phyloP scores from a whole-genome alignment of 2,113 vertebrate genomes.

The Sakesphorus luctuosus region DNA sequence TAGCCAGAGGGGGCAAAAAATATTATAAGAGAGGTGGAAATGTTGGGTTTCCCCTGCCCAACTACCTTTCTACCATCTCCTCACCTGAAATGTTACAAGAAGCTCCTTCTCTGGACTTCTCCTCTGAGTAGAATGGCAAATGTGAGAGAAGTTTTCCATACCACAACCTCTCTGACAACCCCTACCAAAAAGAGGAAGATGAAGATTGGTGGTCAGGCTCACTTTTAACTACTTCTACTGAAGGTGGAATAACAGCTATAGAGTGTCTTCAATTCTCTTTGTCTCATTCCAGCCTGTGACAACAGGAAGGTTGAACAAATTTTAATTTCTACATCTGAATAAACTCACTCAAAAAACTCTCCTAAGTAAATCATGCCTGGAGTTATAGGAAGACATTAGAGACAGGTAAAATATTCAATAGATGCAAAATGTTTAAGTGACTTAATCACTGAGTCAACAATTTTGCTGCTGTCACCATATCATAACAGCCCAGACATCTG shows the following conservation, averaged over 20 bases:
- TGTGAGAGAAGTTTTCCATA: background rate
- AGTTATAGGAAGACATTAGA: background rate
- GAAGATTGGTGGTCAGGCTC: background rate
- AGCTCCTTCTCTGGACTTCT: background rate
- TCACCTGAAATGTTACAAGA: background rate
- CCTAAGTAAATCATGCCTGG: background rate
- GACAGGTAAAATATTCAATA: background rate
- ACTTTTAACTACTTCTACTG: background rate
- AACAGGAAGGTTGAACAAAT: background rate
- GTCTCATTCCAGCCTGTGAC: background rate
- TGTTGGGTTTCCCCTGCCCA: background rate
- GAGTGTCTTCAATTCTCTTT: background rate
- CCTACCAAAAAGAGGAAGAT: background rate
- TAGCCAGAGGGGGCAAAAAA: background rate
- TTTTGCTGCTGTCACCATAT: background rate
- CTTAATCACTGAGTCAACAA: background rate
- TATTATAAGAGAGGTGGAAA: background rate
- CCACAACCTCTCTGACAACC: background rate
- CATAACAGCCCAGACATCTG: background rate
- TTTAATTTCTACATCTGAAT: background rate
- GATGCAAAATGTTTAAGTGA: background rate
- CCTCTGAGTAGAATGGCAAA: accelerated
- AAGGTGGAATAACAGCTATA: background rate
- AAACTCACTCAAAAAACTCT: background rate
- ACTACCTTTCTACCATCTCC: background rate